Percentiles rank a stretch among this genome's conserved stretches.
Conservation (phyloP, 2,888 invertebrate genomes). For the Chrysina gloriosa region DNA sequence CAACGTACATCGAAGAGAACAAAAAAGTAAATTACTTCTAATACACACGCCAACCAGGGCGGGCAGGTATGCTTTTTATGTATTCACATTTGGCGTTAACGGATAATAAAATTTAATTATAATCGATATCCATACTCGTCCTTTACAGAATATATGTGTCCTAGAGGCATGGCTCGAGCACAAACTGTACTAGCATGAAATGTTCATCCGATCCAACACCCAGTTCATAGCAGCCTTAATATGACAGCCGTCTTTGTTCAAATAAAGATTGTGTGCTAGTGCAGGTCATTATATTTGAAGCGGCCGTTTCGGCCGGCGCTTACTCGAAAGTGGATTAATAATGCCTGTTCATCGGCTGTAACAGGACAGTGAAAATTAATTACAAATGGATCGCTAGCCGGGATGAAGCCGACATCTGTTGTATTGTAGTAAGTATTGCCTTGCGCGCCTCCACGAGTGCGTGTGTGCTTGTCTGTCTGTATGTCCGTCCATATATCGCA, state of each 20-base stretch:
- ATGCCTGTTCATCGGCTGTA: constrained; percentile 56
- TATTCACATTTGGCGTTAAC: not conserved
- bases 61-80: no score
- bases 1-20: no score
- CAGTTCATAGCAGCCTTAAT: constrained; percentile 42
- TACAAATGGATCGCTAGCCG: constrained; percentile 57
- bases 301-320: constrained; percentile 51
- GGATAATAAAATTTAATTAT: not conserved
- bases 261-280: constrained; percentile 50
- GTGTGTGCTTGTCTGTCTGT: not conserved
- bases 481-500: constrained; percentile 28
- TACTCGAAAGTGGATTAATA: constrained; percentile 56
- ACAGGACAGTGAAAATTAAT: constrained; percentile 59
- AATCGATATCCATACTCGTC: not conserved
- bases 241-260: constrained; percentile 50
- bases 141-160: not conserved
- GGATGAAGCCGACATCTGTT: constrained; percentile 37
- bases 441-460: constrained; percentile 9
- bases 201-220: not conserved
- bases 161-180: not conserved
- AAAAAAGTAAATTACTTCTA: no score
- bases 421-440: constrained; percentile 37
- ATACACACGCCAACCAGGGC: no score
- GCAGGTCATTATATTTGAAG: constrained; percentile 53
- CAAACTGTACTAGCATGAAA: not conserved